Conservation (phyloP, 2,797 vertebrate genomes). For the Clarias pachynema region DNA sequence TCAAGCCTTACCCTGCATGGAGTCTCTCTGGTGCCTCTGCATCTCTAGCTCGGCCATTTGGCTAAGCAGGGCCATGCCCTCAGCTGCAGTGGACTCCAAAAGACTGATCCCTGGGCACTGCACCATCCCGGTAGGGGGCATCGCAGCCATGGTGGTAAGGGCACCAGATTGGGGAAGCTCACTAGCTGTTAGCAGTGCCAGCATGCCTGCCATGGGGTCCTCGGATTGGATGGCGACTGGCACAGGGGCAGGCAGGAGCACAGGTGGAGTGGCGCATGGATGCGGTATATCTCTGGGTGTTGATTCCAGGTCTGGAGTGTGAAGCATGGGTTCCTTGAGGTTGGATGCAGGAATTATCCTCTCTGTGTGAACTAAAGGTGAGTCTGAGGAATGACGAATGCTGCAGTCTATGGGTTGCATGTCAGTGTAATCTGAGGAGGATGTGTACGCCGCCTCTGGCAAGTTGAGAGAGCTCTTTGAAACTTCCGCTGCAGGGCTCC, state of each 20-base stretch:
- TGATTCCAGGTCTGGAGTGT: constrained; percentile 40
- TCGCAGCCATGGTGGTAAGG: constrained; percentile 60
- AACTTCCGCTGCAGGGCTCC: constrained; percentile 65
- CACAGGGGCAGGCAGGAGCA: constrained; percentile 57
- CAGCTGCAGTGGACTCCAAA: constrained; percentile 84
- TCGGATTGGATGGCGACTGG: constrained; percentile 67
- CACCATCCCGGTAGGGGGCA: constrained; percentile 54
- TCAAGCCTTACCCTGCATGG: constrained; percentile 68
- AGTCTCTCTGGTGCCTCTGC: constrained; percentile 75
- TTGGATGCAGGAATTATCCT: constrained; percentile 4
- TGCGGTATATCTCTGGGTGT: constrained; percentile 52
- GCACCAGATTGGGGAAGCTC: constrained; percentile 85
- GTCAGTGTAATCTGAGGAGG: constrained; percentile 40
- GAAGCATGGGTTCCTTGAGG: constrained; percentile 61
- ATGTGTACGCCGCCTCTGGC: constrained; percentile 54
- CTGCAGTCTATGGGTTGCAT: constrained; percentile 37
- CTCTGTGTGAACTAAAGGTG: constrained; percentile 13
- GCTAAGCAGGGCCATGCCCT: constrained; percentile 92
- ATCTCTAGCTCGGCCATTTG: constrained; percentile 90
- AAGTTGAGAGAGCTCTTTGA: constrained; percentile 62
- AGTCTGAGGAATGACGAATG: constrained; percentile 4
- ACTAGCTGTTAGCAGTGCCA: constrained; percentile 85
- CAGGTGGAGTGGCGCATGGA: constrained; percentile 23
- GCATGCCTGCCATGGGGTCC: constrained; percentile 93
- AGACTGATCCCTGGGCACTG: constrained; percentile 65